Conservation (phyloP, 2,113 vertebrate genomes). For the Aegithalos caudatus region DNA sequence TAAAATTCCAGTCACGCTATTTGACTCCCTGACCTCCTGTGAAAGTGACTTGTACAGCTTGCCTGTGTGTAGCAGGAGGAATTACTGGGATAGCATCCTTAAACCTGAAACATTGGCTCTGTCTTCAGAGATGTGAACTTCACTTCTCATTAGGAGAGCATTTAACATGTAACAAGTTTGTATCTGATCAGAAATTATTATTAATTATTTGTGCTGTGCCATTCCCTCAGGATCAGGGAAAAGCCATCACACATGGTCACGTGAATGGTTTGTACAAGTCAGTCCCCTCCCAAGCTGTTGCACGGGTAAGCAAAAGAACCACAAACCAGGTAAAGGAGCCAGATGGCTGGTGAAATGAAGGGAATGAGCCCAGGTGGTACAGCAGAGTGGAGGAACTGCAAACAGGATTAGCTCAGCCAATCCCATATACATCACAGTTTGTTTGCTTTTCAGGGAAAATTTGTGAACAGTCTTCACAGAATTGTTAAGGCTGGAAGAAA, state of each 20-base stretch:
- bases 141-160: background rate
- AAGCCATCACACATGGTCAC: background rate
- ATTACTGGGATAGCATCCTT: background rate
- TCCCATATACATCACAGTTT: background rate
- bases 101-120: background rate
- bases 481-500: background rate
- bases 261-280: background rate
- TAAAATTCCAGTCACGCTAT: conserved; percentile 33
- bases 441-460: background rate
- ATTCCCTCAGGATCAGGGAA: background rate
- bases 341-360: background rate
- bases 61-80: background rate
- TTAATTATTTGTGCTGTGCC: background rate
- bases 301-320: background rate
- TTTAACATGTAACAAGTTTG: background rate
- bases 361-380: background rate
- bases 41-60: background rate
- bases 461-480: background rate
- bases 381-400: background rate
- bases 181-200: background rate
- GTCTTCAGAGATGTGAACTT: background rate
- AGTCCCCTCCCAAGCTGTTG: background rate
- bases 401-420: background rate
- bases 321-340: background rate
- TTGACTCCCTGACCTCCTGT: conserved; percentile 5